Evolutionary conservation across 2,888 invertebrate genomes (phyloP).

Genomic region (Abrostola tripartita): DNA sequence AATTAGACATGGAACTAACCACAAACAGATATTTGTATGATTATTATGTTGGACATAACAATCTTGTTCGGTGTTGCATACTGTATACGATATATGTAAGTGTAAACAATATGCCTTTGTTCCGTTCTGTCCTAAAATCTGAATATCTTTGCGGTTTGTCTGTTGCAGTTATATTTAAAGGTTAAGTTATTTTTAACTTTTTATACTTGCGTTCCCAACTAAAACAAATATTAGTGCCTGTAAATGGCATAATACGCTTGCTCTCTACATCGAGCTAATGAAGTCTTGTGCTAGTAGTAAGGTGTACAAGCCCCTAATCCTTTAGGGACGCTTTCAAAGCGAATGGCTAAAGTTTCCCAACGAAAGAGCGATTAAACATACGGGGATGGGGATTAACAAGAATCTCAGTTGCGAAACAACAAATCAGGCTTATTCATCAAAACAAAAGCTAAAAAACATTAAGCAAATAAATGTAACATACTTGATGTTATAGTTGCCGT

Average conservation of each 20-base stretch:
- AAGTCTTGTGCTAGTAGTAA: too few relatives aligned
- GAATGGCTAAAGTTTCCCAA: too few relatives aligned
- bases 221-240: too few relatives aligned
- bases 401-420: too few relatives aligned
- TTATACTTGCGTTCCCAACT: too few relatives aligned
- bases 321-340: too few relatives aligned
- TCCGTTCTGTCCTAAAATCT: neutral
- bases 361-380: too few relatives aligned
- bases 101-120: conserved; percentile 20
- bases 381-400: too few relatives aligned
- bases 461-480: conserved; percentile 57
- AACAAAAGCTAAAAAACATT: neutral
- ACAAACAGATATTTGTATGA: conserved; percentile 44
- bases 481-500: conserved; percentile 97
- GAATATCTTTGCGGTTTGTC: neutral
- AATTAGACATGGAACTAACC: conserved; percentile 46
- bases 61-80: conserved; percentile 26
- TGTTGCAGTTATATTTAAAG: conserved; percentile 1
- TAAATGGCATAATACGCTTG: too few relatives aligned
- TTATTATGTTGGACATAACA: conserved; percentile 28
- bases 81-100: conserved; percentile 3
- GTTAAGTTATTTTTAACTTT: neutral
- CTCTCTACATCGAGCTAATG: too few relatives aligned
- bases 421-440: too few relatives aligned
- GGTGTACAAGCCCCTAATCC: too few relatives aligned